These are phyloP conservation scores for Antennarius maculatus DNA, from an alignment of 2,797 vertebrate species.

Conservation along the genomic window DNA sequence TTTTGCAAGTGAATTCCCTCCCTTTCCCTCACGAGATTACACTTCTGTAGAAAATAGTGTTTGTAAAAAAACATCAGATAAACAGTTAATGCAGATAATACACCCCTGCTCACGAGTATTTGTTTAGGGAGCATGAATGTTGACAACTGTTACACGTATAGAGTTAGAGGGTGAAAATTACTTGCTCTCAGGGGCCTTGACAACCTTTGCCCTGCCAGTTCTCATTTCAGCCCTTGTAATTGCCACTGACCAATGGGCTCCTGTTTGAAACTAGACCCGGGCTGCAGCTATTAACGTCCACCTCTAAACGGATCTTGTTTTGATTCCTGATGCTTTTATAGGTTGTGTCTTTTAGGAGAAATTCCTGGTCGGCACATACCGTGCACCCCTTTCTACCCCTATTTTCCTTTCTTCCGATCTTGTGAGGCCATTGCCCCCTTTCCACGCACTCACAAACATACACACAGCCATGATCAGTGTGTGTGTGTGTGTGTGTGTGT, in stretches of 20 bases:
- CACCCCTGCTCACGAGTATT: constrained; percentile 55
- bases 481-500: constrained; percentile 22
- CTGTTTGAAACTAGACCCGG: constrained; percentile 73
- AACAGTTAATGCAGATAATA: no score
- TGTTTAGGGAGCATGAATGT: constrained; percentile 69
- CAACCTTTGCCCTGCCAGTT: constrained; percentile 77
- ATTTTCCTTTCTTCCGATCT: constrained; percentile 79
- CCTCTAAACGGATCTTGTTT: constrained; percentile 75
- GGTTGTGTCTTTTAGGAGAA: constrained; percentile 79
- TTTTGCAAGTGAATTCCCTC: no score
- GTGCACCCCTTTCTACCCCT: constrained; percentile 75
- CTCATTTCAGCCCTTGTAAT: constrained; percentile 76
- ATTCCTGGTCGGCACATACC: constrained; percentile 82
- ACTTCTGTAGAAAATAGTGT: no score
- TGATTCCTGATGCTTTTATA: constrained; percentile 82
- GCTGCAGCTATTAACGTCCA: constrained; percentile 74
- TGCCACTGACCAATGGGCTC: constrained; percentile 78
- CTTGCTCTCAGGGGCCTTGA: constrained; percentile 74
- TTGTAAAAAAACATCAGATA: no score
- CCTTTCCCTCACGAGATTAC: no score
- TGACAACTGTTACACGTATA: constrained; percentile 67
- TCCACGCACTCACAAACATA: constrained; percentile 71
- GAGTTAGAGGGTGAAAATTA: constrained; percentile 74
- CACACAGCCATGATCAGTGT: constrained; percentile 56
- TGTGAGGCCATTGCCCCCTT: constrained; percentile 71